phyloP scores from a whole-genome alignment of 2,797 vertebrate genomes.

The Thripadectes ignobilis region DNA sequence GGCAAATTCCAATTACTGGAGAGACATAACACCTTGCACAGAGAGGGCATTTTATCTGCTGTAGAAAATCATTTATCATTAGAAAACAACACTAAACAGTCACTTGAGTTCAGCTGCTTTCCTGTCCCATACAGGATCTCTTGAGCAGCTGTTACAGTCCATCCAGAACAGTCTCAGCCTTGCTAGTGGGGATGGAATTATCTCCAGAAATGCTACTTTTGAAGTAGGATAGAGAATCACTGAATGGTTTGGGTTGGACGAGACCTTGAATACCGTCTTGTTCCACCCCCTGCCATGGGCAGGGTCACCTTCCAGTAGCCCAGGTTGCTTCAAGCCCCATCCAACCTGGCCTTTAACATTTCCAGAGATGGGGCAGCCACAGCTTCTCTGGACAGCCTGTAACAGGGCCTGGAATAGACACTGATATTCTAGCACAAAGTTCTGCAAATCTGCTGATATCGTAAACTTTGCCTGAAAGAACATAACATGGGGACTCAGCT shows the following conservation, averaged over 20 bases:
- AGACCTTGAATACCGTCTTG: background rate
- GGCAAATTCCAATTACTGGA: background rate
- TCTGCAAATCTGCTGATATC: background rate
- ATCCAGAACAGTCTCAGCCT: background rate
- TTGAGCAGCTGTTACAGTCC: background rate
- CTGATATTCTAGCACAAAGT: background rate
- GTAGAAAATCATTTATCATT: background rate
- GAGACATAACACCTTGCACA: background rate
- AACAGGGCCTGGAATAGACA: background rate
- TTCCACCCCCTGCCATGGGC: background rate
- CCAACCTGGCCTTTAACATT: background rate
- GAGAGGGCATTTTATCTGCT: background rate
- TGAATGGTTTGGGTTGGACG: background rate
- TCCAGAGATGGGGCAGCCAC: background rate
- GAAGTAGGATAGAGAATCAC: background rate
- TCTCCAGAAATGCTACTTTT: background rate
- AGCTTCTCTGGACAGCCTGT: background rate
- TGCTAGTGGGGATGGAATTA: background rate
- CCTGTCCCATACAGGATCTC: background rate
- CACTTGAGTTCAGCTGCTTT: background rate
- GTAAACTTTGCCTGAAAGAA: background rate
- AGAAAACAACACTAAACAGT: background rate
- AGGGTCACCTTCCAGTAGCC: background rate
- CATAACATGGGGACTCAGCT: rapidly evolving
- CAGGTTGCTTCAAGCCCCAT: background rate